Conservation (phyloP, 2,797 vertebrate genomes). For the Clarias laeviceps region DNA sequence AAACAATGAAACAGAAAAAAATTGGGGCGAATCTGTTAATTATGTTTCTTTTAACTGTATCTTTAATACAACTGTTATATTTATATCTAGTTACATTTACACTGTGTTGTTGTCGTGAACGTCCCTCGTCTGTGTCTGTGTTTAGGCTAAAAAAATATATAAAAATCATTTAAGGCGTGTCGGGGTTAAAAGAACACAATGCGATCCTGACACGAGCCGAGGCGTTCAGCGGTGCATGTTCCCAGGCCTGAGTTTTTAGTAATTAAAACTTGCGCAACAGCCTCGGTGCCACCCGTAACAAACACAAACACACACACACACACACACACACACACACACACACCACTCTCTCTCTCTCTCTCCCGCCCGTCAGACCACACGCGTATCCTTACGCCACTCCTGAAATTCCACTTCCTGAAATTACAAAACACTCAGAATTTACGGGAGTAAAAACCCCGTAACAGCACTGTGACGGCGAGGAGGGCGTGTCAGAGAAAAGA, state of each 20-base stretch:
- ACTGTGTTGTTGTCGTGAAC: too few relatives aligned
- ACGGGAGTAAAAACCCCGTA: too few relatives aligned
- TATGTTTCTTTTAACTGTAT: too few relatives aligned
- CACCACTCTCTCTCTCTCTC: neutral
- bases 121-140: too few relatives aligned
- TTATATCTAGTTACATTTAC: too few relatives aligned
- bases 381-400: neutral
- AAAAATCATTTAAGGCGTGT: neutral
- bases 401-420: neutral
- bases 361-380: neutral
- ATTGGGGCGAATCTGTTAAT: too few relatives aligned
- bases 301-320: neutral
- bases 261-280: constrained; percentile 9
- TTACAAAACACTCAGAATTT: neutral
- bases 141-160: too few relatives aligned
- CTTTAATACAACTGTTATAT: too few relatives aligned
- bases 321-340: neutral
- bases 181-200: neutral
- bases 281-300: constrained; percentile 17
- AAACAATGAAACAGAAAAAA: too few relatives aligned
- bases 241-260: neutral
- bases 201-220: neutral
- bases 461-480: neutral
- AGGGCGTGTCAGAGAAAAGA: neutral
- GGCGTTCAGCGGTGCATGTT: too few relatives aligned